A percentile compares a stretch with the other conserved stretches of the same genome.
These are phyloP conservation scores for Cyanoderma ruficeps DNA, from an alignment of 2,113 vertebrate genomes.

Conservation along the genomic window DNA sequence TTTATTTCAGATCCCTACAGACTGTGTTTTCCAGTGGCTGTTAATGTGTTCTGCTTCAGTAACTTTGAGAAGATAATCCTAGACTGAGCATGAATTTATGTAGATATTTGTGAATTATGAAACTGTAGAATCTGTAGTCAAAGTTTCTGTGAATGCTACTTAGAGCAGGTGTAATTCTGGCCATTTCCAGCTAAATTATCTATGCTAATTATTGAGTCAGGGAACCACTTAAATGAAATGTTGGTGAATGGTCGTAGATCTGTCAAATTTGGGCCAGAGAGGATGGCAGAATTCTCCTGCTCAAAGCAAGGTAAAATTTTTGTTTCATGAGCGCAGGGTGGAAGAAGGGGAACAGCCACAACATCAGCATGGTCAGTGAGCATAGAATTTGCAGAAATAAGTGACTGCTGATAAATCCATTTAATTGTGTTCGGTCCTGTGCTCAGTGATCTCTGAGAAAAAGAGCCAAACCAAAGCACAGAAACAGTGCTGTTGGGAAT, in stretches of 20 bases:
- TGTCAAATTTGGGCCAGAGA: not conserved
- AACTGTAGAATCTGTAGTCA: not conserved
- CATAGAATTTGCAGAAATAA: not conserved
- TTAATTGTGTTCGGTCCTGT: slow-evolving; percentile 21
- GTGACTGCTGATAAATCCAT: not conserved
- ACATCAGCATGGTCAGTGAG: not conserved
- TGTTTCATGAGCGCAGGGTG: not conserved
- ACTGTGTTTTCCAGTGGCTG: not conserved
- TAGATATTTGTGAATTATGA: not conserved
- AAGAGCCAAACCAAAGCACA: not conserved
- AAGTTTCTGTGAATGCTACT: not conserved
- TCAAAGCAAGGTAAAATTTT: not conserved
- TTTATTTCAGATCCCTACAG: not conserved
- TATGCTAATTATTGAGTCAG: not conserved
- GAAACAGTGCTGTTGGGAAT: not conserved
- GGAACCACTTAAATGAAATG: not conserved
- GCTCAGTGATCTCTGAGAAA: not conserved
- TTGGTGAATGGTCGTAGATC: not conserved
- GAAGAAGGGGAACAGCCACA: not conserved
- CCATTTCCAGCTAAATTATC: not conserved
- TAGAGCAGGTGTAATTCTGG: not conserved
- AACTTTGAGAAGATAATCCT: not conserved
- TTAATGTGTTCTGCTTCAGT: not conserved
- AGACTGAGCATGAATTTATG: not conserved
- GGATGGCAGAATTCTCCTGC: not conserved